These are phyloP conservation scores for Megamerina dolium DNA, from an alignment of 2,888 invertebrate species.

Conservation along the genomic window DNA sequence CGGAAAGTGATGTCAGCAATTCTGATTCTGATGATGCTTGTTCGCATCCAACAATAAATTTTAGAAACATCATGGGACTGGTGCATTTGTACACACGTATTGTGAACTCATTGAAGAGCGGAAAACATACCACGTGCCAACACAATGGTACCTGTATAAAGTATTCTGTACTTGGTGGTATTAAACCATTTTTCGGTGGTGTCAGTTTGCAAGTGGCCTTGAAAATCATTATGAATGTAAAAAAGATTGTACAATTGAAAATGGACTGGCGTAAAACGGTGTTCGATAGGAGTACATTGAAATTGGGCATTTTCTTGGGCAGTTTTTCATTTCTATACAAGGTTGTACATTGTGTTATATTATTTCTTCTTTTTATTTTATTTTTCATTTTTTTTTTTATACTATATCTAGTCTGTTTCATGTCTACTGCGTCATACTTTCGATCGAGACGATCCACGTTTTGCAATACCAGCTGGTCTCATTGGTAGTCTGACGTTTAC, in stretches of 20 bases:
- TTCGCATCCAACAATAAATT: conserved; percentile 27
- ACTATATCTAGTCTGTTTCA: conserved; percentile 54
- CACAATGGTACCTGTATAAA: conserved; percentile 58
- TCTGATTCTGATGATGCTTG: no score
- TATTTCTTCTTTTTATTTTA: neutral
- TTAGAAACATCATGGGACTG: conserved; percentile 30
- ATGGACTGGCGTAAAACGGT: conserved; percentile 52
- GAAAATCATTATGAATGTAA: conserved; percentile 56
- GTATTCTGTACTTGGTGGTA: conserved; percentile 53
- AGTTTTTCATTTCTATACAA: conserved; percentile 63
- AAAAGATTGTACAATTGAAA: conserved; percentile 53
- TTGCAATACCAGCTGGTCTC: conserved; percentile 66
- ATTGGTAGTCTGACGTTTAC: conserved; percentile 65
- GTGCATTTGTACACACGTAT: conserved; percentile 37
- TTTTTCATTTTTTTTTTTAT: conserved; percentile 4
- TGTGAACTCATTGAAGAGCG: conserved; percentile 51
- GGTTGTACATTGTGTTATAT: conserved; percentile 43
- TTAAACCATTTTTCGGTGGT: conserved; percentile 59
- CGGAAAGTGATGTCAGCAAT: neutral
- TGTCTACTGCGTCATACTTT: conserved; percentile 61
- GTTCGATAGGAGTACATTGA: conserved; percentile 54
- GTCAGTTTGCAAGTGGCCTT: conserved; percentile 57
- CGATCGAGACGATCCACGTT: conserved; percentile 56
- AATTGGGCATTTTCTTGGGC: conserved; percentile 63
- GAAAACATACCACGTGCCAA: conserved; percentile 52